Evolutionary conservation across 1,140 invertebrate genomes (phyloP).

Genomic region (Sitobion miscanthi): DNA sequence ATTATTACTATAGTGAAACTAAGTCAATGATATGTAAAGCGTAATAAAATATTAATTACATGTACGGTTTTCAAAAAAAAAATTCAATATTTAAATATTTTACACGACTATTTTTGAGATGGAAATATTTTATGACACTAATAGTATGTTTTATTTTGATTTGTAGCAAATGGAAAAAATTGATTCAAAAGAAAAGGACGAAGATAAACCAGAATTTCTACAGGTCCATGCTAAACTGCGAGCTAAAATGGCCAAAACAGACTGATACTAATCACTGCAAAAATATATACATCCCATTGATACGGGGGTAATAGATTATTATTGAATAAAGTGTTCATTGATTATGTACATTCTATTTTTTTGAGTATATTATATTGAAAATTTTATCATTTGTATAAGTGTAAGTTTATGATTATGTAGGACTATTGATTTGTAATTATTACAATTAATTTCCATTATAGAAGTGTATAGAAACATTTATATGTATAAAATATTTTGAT

Average conservation of each 20-base stretch:
- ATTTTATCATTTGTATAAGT: slow-evolving; percentile 31
- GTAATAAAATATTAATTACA: not conserved
- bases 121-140: not conserved
- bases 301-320: slow-evolving; percentile 37
- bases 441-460: slow-evolving; percentile 9
- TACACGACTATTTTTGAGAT: not conserved
- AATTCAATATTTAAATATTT: not conserved
- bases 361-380: slow-evolving; percentile 44
- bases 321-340: slow-evolving; percentile 51
- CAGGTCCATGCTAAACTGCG: slow-evolving; percentile 65
- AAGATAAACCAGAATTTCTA: slow-evolving; percentile 63
- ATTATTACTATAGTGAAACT: not conserved
- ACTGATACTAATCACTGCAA: slow-evolving; percentile 49
- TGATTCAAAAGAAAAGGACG: slow-evolving; percentile 48
- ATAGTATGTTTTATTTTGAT: not conserved
- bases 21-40: not conserved
- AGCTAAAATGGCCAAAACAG: slow-evolving; percentile 61
- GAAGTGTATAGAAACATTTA: slow-evolving; percentile 35
- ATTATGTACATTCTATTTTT: slow-evolving; percentile 56
- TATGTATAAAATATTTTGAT: slow-evolving; percentile 11
- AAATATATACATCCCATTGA: slow-evolving; percentile 4
- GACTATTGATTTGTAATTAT: slow-evolving; percentile 27
- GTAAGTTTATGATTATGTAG: slow-evolving; percentile 5
- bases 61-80: not conserved
- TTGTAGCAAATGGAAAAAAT: slow-evolving; percentile 54